Evolutionary conservation across 2,797 vertebrate species (phyloP), one percentile per base, ranked within the genome.

Genomic region (Manis crassicaudata): DNA sequence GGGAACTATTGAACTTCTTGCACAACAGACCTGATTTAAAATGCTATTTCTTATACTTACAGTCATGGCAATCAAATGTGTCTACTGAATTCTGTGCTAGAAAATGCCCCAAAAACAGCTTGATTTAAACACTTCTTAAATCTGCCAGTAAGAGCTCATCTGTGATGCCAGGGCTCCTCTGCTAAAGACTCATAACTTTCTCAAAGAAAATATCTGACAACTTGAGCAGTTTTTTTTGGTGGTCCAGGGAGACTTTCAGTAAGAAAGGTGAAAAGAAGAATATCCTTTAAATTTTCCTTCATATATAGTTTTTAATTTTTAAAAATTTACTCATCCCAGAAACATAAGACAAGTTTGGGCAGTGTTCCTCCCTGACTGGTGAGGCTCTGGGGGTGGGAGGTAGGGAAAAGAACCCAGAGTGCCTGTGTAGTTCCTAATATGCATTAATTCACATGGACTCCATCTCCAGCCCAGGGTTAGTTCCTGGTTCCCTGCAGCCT

Each of bases 51-150:
- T 50, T 65, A 9, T 90, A 54, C 62, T n/a, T 67, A 72, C 46
- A 97, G 73, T 92, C 67, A n/a, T 82, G 63, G 62, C 90, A 21
- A 85, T 88, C 68, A 72, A 90, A 92, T 95, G 54, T 65, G 27
- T 92, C 84, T 85, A 16, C 23, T 63, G 52, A 94, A 82, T 95
- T 93, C 52, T 81, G 10, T 58, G 12, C 43, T 93, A 21, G 77
- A 97, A 95, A 97, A 85, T 70, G 90, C 43, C 81, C 32, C 56
- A 65, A 68, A 54, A 40, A 85, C 27, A 82, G 18, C 54, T 95
- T 81, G 52, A 84, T 70, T 43, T 84, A 88, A 95, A 89, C 37
- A 92, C 84, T 84, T 75, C 62, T 96, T 79, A 85, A n/a, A 50
- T 90, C 58, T 96, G 46, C 23, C 75, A 63, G 85, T 92, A 92